Evolutionary conservation across 1,140 invertebrate species (phyloP), one percentile per base, ranked within the genome.

Genomic region (Bathynomus jamesi): DNA sequence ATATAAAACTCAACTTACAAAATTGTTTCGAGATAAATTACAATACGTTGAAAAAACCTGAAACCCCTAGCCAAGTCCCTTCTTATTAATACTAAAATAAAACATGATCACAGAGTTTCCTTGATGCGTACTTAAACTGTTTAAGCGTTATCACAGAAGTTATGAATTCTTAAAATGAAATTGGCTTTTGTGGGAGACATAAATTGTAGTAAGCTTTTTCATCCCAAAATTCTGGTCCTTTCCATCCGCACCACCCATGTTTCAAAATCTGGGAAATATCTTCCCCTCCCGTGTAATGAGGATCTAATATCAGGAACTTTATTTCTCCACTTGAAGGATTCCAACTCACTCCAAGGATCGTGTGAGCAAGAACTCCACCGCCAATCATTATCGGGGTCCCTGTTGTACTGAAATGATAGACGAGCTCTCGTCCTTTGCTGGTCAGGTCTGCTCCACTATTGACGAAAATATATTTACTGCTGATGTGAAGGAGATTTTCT

Each of bases 371-470:
- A 29, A 96, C 93, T 78, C 96, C 96, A 28, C 98, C 98, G 79
- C 96, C 94, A 78, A 99, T 98, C 98, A 99, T 99, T 71, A 99
- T 87, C 11, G 98, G 97, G 60, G 94, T 95, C 65, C 96, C 96
- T 80, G 98, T 90, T 46, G 86, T 91, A 76, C 91, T 84, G 82
- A 99, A 99, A 85, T 99, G 98, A 80, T 90, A 84, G 0, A 89
- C 85, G 66, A 99, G 83, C 80, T 77, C 91, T 29, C 89, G 85
- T 11, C 88, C 91, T 79, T 92, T 89, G 40, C 84, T 86, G n/a
- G 85, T 83, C 79, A 99, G 82, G 77, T 99, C 95, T 46, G 87
- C 85, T 11, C 96, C 96, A 40, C 87, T 89, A 72, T 87, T 89
- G 0, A 94, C 91, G 81, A 88, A 89, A 67, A 98, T 84, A 69